Evolutionary conservation across 2,888 invertebrate species (phyloP), one percentile per base, ranked within the genome.

Genomic region (Tetranychus truncatus): DNA sequence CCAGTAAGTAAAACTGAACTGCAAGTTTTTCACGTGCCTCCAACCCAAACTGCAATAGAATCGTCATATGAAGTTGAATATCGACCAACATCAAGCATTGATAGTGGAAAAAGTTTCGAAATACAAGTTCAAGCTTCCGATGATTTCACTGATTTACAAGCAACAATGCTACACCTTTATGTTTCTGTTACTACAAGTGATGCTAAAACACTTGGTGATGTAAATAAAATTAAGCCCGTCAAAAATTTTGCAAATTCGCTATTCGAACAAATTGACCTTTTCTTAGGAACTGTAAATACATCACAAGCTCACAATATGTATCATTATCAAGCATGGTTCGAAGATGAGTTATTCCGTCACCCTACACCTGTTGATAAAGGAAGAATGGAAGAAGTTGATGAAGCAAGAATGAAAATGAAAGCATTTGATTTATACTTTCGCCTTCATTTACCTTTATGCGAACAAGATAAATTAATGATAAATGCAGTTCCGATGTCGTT

Each of bases 41-140:
- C 69, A 2, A 69, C 69, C 18, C 69, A 69, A 20, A 69, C 69
- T 7, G 69, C 69, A 69, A 69, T 69, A 20, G 69, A 69, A 6
- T 69, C 69, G 1, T 69, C 20, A 6, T 69, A 69, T 69, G 69
- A 69, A 69, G 69, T 69, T 7, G 69, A 69, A 69, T 69, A 24
- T 69, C 69, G 69, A 1, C 69, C 69, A 20, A 24, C n/a, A 20
- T 18, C 69, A 20, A 69, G 21, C 1, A 1, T 69, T 1, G 69
- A 69, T 21, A 24, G 21, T 18, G 20, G 21, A 20, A 21, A 18
- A 6, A 69, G 21, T 1, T 69, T 24, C 15, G 69, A 69, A 20
- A 24, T 69, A 5, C 18, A 69, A 6, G 24, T 69, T 1, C 69
- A 18, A 69, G 69, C 69, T 1, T 5, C 20, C 1, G 69, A 69